phyloP scores from a whole-genome alignment of 2,113 vertebrate species.

The Bucco capensis region DNA sequence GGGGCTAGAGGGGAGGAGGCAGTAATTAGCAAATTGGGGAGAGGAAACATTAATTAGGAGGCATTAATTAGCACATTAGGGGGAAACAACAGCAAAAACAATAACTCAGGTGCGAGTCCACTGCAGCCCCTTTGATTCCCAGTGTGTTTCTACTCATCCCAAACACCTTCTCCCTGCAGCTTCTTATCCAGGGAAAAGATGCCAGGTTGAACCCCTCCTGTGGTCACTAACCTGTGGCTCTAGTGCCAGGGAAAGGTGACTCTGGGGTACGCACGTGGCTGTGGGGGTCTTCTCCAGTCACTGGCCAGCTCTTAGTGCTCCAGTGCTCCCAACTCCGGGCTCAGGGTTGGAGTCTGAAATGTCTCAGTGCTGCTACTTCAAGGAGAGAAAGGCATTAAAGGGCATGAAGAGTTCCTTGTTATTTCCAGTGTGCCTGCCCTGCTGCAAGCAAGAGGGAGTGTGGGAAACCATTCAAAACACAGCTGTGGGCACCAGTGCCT shows the following conservation, averaged over 20 bases:
- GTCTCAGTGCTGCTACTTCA: not conserved
- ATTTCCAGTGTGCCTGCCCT: rapidly evolving
- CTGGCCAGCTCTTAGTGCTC: not conserved
- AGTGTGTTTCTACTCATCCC: rapidly evolving
- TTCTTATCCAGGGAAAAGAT: too few relatives aligned
- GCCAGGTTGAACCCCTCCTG: not conserved
- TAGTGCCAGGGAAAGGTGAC: not conserved
- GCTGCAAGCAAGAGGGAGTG: rapidly evolving
- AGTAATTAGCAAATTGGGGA: rapidly evolving
- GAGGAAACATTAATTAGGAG: too few relatives aligned
- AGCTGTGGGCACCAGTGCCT: not conserved
- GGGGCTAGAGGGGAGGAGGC: not conserved
- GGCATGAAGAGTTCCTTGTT: not conserved
- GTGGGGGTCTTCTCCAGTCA: not conserved
- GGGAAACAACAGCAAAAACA: too few relatives aligned
- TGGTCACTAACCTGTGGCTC: not conserved
- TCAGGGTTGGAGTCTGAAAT: not conserved
- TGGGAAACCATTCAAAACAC: not conserved
- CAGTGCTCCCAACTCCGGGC: not conserved
- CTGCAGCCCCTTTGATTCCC: not conserved
- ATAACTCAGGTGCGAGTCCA: too few relatives aligned
- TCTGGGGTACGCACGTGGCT: not conserved
- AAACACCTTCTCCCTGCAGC: not conserved
- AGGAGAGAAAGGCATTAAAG: not conserved
- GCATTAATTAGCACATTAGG: too few relatives aligned